A percentile compares a stretch with the other conserved stretches of the same genome.
Evolutionary conservation across 2,888 invertebrate species (phyloP).

Genomic region (Drosophila anomalipes): DNA sequence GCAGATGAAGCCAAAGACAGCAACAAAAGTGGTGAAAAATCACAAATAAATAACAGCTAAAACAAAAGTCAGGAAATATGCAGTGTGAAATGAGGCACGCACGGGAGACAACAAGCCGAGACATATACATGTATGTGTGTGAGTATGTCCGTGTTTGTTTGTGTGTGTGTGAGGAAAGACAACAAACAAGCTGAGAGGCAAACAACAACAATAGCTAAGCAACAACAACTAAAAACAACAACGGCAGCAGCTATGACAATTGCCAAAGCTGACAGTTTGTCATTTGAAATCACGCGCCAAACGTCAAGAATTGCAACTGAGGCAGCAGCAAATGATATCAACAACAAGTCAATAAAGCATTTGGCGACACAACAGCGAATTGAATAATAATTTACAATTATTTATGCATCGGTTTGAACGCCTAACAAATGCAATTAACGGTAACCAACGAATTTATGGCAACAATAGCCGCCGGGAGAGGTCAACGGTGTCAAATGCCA

Average conservation of each 20-base stretch:
- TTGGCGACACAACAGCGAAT: constrained; percentile 43
- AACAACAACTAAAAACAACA: not conserved
- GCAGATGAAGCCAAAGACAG: constrained; percentile 32
- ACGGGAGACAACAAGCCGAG: constrained; percentile 38
- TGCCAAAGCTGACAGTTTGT: constrained; percentile 71
- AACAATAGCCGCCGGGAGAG: constrained; percentile 39
- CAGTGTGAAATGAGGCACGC: constrained; percentile 50
- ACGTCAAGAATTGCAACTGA: constrained; percentile 43
- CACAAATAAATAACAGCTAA: constrained; percentile 3
- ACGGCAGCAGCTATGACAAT: constrained; percentile 50
- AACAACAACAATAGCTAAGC: constrained; percentile 21
- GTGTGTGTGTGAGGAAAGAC: constrained; percentile 16
- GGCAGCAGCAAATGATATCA: constrained; percentile 24
- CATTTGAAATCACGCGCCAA: constrained; percentile 76
- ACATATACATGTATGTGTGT: not conserved
- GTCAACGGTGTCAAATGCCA: constrained; percentile 48
- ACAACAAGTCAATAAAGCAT: constrained; percentile 63
- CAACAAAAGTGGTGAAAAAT: constrained; percentile 35
- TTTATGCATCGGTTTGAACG: constrained; percentile 45
- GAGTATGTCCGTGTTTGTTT: not conserved
- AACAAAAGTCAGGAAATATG: constrained; percentile 57
- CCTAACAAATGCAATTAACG: constrained; percentile 54
- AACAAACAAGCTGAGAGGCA: constrained; percentile 43
- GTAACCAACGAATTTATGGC: constrained; percentile 32
- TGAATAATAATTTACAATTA: constrained; percentile 59